Evolutionary conservation across 2,797 vertebrate species (phyloP).

Genomic region (Odontamblyopus rebecca): DNA sequence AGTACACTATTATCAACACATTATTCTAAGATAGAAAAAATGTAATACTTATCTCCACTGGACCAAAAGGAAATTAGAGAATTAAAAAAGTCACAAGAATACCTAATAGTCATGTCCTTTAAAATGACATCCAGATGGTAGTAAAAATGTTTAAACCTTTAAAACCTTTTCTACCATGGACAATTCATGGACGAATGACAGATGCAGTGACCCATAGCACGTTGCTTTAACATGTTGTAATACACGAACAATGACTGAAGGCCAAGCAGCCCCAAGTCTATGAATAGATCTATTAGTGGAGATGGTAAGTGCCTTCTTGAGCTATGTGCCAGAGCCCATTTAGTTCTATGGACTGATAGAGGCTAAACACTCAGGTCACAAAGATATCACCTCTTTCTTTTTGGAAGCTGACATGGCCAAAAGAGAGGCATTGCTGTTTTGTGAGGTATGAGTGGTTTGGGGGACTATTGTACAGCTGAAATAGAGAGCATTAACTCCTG

Average conservation of each 20-base stretch:
- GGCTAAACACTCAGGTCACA: conserved; percentile 9
- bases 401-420: conserved; percentile 4
- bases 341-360: neutral
- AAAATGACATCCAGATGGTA: no score
- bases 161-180: no score
- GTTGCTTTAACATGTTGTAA: neutral
- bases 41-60: no score
- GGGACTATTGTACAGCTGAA: conserved; percentile 10
- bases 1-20: no score
- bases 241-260: neutral
- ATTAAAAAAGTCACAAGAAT: no score
- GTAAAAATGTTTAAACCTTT: no score
- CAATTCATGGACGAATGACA: no score
- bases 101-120: no score
- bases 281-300: neutral
- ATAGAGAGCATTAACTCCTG: conserved; percentile 6
- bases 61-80: no score
- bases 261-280: neutral
- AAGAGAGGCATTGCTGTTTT: neutral
- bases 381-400: conserved; percentile 1
- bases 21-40: no score
- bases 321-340: neutral
- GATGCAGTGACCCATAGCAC: neutral
- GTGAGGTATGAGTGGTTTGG: conserved; percentile 6
- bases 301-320: neutral